Conservation (phyloP, 2,888 invertebrate genomes). For the Glaucopsyche alexis region DNA sequence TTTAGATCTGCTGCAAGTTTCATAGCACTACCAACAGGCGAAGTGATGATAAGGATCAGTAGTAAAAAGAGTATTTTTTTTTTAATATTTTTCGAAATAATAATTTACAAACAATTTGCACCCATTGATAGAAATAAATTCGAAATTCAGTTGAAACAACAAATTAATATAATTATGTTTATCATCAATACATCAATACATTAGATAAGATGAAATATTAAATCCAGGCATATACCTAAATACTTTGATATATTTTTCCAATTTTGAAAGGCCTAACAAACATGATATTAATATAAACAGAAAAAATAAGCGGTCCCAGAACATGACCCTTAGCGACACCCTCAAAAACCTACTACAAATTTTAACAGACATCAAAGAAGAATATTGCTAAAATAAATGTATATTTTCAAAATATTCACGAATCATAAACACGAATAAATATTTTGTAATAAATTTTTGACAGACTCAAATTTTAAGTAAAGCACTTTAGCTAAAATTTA, state of each 20-base stretch:
- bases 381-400: neutral
- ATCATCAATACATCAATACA: conserved; percentile 14
- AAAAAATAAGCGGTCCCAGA: neutral
- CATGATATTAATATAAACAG: neutral
- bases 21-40: too few species aligned
- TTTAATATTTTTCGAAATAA: conserved; percentile 51
- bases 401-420: neutral
- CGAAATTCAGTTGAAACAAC: conserved; percentile 37
- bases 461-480: neutral
- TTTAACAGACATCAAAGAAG: neutral
- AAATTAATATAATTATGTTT: neutral
- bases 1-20: too few species aligned
- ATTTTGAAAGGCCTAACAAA: neutral
- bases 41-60: neutral
- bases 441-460: neutral
- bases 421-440: neutral
- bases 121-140: conserved; percentile 51
- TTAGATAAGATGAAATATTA: neutral
- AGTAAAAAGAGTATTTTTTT: conserved; percentile 44
- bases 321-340: neutral
- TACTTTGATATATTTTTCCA: neutral
- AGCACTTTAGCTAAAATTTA: neutral
- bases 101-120: conserved; percentile 43
- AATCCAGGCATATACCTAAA: neutral
- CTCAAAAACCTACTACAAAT: neutral